Evolutionary conservation across 2,797 vertebrate species (phyloP), one percentile per base, ranked within the genome.

Genomic region (Gadopsis marmoratus): DNA sequence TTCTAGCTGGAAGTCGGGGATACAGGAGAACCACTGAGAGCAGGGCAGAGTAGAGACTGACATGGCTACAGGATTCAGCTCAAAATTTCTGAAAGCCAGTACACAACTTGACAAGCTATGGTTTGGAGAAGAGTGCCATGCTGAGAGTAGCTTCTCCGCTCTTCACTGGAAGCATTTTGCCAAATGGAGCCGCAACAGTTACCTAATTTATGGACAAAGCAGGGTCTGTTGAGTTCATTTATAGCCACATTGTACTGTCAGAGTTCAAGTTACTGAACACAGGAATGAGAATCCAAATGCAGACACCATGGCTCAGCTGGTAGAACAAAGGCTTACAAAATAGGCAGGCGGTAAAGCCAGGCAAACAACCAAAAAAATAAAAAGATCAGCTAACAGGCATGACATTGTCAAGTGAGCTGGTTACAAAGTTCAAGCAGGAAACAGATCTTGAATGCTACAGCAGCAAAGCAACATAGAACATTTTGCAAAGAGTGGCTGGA

Each of bases 71-170:
- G 47, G 51, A 70, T 43, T 33, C 12, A 16, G 6, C 16, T 21
- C 62, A 66, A 23, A 11, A 50, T 71, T 33, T 60, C 33, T 45
- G 53, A 33, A 50, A 55, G 7, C 10, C 17, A 7, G 10, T 33
- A 19, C 10, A 54, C 31, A 55, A 51, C 33, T 23, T 54, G 64
- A 61, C 41, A 80, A 37, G 55, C n/a, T 41, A 33, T 39, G 7
- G 8, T 39, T 69, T 56, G 26, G 41, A 66, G 47, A 45, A 70
- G 23, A 67, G 50, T 61, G 84, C 61, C 61, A 59, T 23, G 23
- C 41, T 62, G 67, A 61, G 62, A 85, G 53, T 13, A 55, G 48
- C 26, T 59, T 55, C 53, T 71, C 55, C 71, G 41, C 56, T 74
- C 33, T 41, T 31, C 39, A 74, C 14, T 35, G 26, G 12, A 78